A percentile compares a stretch with the other conserved stretches of the same genome.
phyloP scores from a whole-genome alignment of 2,797 vertebrate species.

The Gobionotothen gibberifrons region DNA sequence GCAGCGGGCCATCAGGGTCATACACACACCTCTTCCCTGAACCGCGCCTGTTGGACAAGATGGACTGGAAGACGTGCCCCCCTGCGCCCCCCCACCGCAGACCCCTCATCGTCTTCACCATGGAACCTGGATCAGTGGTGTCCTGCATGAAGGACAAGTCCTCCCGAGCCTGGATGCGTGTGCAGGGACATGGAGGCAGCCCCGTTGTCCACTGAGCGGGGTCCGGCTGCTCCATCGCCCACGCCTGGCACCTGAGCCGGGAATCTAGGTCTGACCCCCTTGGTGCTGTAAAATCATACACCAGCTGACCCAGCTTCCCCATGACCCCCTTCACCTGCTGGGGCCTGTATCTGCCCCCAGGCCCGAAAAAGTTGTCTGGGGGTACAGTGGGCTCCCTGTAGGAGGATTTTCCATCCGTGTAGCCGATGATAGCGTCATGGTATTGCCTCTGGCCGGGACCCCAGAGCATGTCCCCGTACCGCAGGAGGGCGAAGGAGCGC shows the following conservation, averaged over 20 bases:
- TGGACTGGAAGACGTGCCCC: constrained; percentile 78
- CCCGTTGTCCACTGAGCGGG: constrained; percentile 74
- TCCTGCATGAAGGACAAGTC: constrained; percentile 82
- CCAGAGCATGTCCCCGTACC: constrained; percentile 85
- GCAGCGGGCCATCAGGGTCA: constrained; percentile 82
- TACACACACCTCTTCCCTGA: constrained; percentile 86
- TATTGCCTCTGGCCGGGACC: constrained; percentile 80
- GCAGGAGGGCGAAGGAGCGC: constrained; percentile 84
- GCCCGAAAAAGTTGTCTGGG: constrained; percentile 78
- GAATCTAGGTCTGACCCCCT: constrained; percentile 58
- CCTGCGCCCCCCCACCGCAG: constrained; percentile 76
- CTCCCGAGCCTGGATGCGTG: constrained; percentile 78
- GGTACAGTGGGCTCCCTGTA: constrained; percentile 77
- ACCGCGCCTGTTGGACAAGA: constrained; percentile 77
- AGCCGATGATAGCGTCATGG: constrained; percentile 84
- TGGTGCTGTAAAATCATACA: constrained; percentile 79
- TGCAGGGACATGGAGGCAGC: constrained; percentile 83
- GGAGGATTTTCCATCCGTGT: constrained; percentile 80
- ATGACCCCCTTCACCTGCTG: constrained; percentile 78
- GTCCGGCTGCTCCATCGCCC: constrained; percentile 82
- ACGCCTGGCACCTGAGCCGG: constrained; percentile 78
- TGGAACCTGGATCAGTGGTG: constrained; percentile 44
- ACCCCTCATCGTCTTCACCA: constrained; percentile 66
- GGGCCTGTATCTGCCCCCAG: constrained; percentile 83
- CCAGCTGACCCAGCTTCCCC: constrained; percentile 79